These are phyloP conservation scores for Cossypha niveicapilla DNA, from an alignment of 2,797 vertebrate species.

Conservation along the genomic window DNA sequence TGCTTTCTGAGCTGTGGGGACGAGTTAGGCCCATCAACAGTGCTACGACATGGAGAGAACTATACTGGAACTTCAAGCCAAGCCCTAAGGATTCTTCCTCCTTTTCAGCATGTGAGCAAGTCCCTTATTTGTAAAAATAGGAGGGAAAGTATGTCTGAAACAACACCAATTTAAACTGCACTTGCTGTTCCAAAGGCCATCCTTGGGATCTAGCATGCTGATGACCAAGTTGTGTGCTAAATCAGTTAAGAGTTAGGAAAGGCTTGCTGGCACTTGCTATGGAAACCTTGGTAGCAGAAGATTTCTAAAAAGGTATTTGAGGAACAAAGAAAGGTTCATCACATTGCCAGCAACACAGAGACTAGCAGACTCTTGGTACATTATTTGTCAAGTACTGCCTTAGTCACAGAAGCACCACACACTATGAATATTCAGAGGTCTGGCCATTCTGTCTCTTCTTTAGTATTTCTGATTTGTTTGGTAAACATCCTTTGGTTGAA, in stretches of 20 bases:
- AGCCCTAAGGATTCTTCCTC: not conserved
- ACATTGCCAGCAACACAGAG: constrained; percentile 10
- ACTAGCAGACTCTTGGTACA: constrained; percentile 33
- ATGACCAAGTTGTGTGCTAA: not conserved
- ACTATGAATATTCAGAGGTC: constrained; percentile 5
- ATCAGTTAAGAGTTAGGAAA: not conserved
- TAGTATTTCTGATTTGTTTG: constrained; percentile 19
- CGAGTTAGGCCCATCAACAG: not conserved
- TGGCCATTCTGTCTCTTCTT: constrained; percentile 32
- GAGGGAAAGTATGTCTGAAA: not conserved
- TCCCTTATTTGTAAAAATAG: not conserved
- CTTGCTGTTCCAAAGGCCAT: not conserved
- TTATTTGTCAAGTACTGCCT: constrained; percentile 43
- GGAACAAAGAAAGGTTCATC: constrained; percentile 33
- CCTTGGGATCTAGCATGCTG: not conserved
- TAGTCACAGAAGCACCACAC: not conserved
- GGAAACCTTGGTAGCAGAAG: constrained; percentile 25
- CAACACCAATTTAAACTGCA: not conserved
- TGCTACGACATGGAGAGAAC: not conserved
- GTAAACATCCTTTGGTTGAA: constrained; percentile 56
- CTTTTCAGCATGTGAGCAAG: not conserved
- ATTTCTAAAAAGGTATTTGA: constrained; percentile 29
- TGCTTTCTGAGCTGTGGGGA: not conserved
- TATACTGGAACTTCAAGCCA: not conserved
- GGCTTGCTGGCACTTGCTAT: not conserved